Conservation (phyloP, 2,113 vertebrate genomes). For the Gallinago media region DNA sequence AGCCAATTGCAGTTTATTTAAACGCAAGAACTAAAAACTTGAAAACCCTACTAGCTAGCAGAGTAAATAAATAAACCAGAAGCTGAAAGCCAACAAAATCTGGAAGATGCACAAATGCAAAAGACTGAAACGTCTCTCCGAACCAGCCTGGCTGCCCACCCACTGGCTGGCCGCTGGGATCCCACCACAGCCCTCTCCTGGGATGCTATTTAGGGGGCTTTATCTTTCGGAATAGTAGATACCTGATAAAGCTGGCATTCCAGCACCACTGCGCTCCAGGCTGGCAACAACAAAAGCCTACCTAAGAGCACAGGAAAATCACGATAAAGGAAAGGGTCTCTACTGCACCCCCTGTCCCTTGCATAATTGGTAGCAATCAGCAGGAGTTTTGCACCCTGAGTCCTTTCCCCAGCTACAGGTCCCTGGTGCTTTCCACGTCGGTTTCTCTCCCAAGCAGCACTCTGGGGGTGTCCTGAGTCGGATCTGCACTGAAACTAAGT, state of each 20-base stretch:
- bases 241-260: neutral
- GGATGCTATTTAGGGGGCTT: neutral
- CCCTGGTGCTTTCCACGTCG: neutral
- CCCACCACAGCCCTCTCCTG: neutral
- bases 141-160: neutral
- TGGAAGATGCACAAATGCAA: neutral
- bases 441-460: neutral
- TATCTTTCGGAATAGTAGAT: neutral
- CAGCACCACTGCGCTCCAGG: neutral
- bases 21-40: neutral
- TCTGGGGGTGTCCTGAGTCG: fast-evolving
- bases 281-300: neutral
- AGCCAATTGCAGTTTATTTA: neutral
- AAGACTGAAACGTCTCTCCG: fast-evolving
- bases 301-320: neutral
- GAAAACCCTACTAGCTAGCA: neutral
- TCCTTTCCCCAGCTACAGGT: neutral
- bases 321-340: neutral
- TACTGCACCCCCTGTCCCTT: neutral
- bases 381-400: fast-evolving
- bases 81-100: neutral
- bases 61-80: neutral
- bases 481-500: neutral
- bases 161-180: neutral
- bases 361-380: neutral